These are phyloP conservation scores for Mesocentrotus franciscanus DNA, from an alignment of 53 echinoderm and acorn worm species.

Conservation along the genomic window DNA sequence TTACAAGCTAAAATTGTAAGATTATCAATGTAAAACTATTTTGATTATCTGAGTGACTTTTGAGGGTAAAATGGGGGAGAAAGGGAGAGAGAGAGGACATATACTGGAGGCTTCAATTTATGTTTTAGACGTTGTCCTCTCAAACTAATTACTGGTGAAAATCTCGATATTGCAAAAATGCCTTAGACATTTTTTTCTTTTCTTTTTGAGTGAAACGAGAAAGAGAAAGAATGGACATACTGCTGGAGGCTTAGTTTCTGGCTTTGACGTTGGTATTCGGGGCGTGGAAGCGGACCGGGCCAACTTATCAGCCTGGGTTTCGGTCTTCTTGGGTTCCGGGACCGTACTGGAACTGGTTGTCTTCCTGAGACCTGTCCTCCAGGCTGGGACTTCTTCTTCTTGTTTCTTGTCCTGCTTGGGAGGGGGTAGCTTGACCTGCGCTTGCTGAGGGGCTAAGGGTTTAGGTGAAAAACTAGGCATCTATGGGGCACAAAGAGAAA, in stretches of 20 bases:
- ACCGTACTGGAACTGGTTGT: conserved; percentile 90
- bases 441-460: conserved; percentile 73
- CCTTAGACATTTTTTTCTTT: too few species aligned
- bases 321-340: conserved; percentile 83
- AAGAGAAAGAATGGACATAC: conserved; percentile 1
- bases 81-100: conserved; percentile 2
- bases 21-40: too few species aligned
- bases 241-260: conserved; percentile 56
- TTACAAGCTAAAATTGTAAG: too few species aligned
- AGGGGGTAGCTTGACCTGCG: conserved; percentile 61
- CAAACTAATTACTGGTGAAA: too few species aligned
- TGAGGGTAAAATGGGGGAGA: neutral
- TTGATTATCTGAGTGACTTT: too few species aligned
- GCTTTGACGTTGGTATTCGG: conserved; percentile 77
- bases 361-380: conserved; percentile 95
- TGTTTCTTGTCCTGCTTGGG: conserved; percentile 82
- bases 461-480: conserved; percentile 97
- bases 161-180: too few species aligned
- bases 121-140: too few species aligned
- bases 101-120: too few species aligned
- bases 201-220: neutral
- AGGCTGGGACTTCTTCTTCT: conserved; percentile 86
- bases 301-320: conserved; percentile 82
- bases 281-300: conserved; percentile 92
- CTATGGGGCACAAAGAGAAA: conserved; percentile 43